Evolutionary conservation across 2,113 vertebrate species (phyloP), one percentile per base, ranked within the genome.

Genomic region (Castor canadensis): DNA sequence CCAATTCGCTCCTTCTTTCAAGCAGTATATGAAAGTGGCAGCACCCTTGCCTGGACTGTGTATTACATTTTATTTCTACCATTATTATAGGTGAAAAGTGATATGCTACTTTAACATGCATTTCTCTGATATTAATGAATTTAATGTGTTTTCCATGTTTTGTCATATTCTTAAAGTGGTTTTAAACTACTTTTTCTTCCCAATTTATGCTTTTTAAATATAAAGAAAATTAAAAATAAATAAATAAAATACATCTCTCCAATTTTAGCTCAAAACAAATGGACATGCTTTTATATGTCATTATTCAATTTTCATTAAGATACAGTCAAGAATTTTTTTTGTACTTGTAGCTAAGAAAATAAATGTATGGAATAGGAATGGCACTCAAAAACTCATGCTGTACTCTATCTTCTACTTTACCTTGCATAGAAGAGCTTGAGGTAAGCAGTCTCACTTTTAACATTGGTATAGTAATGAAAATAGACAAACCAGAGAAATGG

Each of bases 11-110:
- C 52, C 35, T 89, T 92, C 28, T 62, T 62, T 24, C 1, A 89
- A 69, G 54, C 67, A 45, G 0, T 72, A 28, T 62, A 49, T 76
- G 35, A 87, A 62, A 54, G 43, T 71, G 47, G 67, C 35, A 83
- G 9, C 49, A 71, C 20, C 35, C 16, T 91, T 77, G 67, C 35
- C 24, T 95, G 28, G 7, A 77, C 12, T 83, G 43, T 60, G 11
- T 54, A 40, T 71, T 85, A 13, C 64, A 19, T 54, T 75, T 95
- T 49, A 69, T 88, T 87, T 90, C 79, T 69, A 54, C 32, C 22
- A 91, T 95, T 91, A 88, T 67, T 32, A 79, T 66, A 95, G 91
- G 16, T 83, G 40, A 30, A 75, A 52, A n/a, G n/a, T n/a, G n/a
- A n/a, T n/a, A n/a, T n/a, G n/a, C n/a, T n/a, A n/a, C n/a, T n/a